phyloP scores from a whole-genome alignment of 2,888 invertebrate genomes.

The Oxycera nigricornis region DNA sequence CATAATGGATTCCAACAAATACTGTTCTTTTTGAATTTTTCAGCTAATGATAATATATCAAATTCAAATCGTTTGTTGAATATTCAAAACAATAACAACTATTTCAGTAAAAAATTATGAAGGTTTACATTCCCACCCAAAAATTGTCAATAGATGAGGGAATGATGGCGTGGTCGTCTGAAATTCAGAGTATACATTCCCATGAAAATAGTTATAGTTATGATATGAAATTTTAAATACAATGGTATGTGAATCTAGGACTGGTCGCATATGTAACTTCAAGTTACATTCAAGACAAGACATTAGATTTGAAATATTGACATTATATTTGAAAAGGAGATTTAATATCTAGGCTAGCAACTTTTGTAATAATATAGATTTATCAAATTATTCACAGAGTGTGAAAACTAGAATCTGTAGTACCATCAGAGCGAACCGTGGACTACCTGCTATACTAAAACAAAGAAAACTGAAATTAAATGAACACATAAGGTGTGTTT shows the following conservation, averaged over 20 bases:
- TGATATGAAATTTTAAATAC: slow-evolving; percentile 34
- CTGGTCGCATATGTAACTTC: slow-evolving; percentile 13
- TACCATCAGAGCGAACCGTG: slow-evolving; percentile 15
- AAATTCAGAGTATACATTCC: slow-evolving; percentile 28
- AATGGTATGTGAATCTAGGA: slow-evolving; percentile 30
- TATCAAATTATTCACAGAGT: slow-evolving; percentile 10
- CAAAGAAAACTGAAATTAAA: neutral
- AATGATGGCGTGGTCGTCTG: too few species aligned
- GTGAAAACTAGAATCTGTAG: slow-evolving; percentile 10
- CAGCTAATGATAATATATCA: neutral
- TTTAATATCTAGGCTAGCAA: slow-evolving; percentile 32
- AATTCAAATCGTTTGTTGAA: neutral
- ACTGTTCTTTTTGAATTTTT: too few species aligned
- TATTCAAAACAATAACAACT: neutral
- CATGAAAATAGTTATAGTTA: slow-evolving; percentile 36
- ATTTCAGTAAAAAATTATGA: neutral
- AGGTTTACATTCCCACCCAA: too few species aligned
- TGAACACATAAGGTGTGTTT: neutral
- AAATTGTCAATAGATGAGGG: too few species aligned
- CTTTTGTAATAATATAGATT: slow-evolving; percentile 36
- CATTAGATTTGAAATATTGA: slow-evolving; percentile 12
- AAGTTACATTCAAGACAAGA: slow-evolving; percentile 10
- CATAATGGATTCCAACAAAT: too few species aligned
- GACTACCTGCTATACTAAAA: slow-evolving; percentile 7
- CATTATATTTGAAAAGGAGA: slow-evolving; percentile 21